Base-by-base conservation (phyloP, 1,140 invertebrate species). In the Helicoverpa zea region DNA sequence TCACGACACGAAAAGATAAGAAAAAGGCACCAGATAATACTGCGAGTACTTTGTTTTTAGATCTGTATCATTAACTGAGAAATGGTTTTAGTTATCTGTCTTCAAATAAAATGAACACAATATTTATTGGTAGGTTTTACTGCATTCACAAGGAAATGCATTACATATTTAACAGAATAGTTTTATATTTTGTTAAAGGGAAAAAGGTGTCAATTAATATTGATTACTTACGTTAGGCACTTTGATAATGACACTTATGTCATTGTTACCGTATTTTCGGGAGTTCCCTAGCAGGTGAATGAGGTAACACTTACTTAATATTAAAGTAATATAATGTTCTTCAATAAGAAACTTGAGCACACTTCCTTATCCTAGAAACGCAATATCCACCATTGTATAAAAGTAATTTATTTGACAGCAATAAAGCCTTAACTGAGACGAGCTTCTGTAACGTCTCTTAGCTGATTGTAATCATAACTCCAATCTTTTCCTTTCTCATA, bases 381-480 rank as follows among this genome's bases (percentile, higher is more conserved):
- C 61, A 64, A 64, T 66, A 77, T 64, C 58, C 59, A 12, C 49
- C 29, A 77, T 77, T 77, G 75, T 77, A 43, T 14, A 7, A 35
- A 64, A 66, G 29, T 77, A 54, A 77, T 77, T 77, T 77, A 77
- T 77, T 77, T 56, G 75, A 77, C 75, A 77, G 61, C 73, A 61
- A 61, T 23, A 61, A 61, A 49, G 30, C 73, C 47, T 75, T 61
- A 61, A 75, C 58, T 35, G 18, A 59, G 16, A 13, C 5, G 43
- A 16, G 47, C 58, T 16, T 63, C 43, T 13, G 16, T 66, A 77
- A 77, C 64, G 59, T 47, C 30, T 76, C 30, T 30, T 61, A 43
- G 11, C 13, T 66, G 75, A 77, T 77, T 77, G 61, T 77, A 54
- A 77, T 77, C 75, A 66, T 66, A 77, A 10, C 74, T 64, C 23